Base-by-base conservation (phyloP, 2,113 vertebrate species). In the Cyrtonyx montezumae region DNA sequence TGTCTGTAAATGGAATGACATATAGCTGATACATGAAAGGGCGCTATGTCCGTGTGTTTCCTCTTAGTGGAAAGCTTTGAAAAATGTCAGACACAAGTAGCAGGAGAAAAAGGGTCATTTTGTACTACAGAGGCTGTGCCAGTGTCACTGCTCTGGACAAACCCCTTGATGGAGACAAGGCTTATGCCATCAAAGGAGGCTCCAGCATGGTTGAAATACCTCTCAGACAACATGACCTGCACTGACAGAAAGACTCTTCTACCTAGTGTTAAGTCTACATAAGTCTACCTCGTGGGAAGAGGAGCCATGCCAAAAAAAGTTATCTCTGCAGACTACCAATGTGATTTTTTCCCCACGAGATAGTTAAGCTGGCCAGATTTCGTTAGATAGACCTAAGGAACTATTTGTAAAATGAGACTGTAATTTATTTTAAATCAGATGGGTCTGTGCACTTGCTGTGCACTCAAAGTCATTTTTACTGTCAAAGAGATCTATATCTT, bases 351-450 rank as follows among this genome's bases (percentile, higher is more conserved):
- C 88, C 93, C 95, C 92, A 93, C 95, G 95, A 96, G 96, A 96
- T 93, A 95, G 93, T 80, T 93, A 43, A 40, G 92, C 96, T 95
- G 92, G 95, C 92, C 92, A 96, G 93, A 95, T 88, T 90, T 95
- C 93, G 90, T 95, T 93, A 80, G 94, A 88, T 96, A 96, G 96
- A 94, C 92, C 95, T 77, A 80, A 94, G 92, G 93, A 96, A 87
- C 92, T 92, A 87, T 92, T 92, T 96, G 91, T 91, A 94, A 95
- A 96, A 90, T 92, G 95, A 94, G 90, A 83, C 89, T 79, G 78
- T 88, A 95, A 96, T 96, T 95, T 93, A 95, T 96, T 93, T 95
- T 92, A 94, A 94, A 95, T 84, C 95, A 96, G 91, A 95, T 96
- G 51, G 63, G 79, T 79, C 84, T 95, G 79, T 74, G 82, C 69